Base-by-base conservation (phyloP, 2,888 invertebrate species). In the Amitus sp. region DNA sequence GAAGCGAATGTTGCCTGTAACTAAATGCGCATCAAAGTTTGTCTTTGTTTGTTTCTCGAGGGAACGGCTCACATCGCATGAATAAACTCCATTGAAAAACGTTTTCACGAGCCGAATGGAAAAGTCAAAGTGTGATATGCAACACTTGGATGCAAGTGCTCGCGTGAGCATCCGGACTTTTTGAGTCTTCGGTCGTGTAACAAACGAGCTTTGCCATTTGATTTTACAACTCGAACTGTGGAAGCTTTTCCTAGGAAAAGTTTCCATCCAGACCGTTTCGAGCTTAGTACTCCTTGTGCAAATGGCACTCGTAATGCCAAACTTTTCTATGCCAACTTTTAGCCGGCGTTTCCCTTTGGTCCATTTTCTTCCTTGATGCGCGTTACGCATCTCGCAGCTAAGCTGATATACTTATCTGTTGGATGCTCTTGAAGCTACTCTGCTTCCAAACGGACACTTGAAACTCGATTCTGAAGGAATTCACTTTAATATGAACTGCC, bases 251-350 rank as follows among this genome's bases (percentile, higher is more conserved):
- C 52, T 19, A 50, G 18, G 57, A 51, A 72, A 76, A 76, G 68
- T 77, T 75, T 66, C 56, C 50, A 60, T 59, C 65, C 62, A 66
- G 51, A 62, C 60, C 67, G 65, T 70, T 73, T 67, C 67, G 66
- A 74, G 75, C 74, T 77, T 73, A 69, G 72, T 69, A 67, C 66
- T 73, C 72, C 73, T 74, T 73, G 74, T 70, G 70, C 76, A 76
- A 78, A 78, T 75, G 71, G 64, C 68, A 69, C 73, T 75, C 69
- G 62, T 59, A 67, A 65, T 68, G 67, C 63, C 70, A 66, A 76
- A 74, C 74, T 77, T 75, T 75, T 73, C 69, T 51, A 54, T 47
- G 43, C 47, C 17, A 69, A 73, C 67, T 72, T 72, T 72, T 67
- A 49, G 67, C 60, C 59, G 23, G 37, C 62, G 59, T 68, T 70